Percentiles rank a stretch among this genome's conserved stretches.
Conservation (phyloP, 2,888 invertebrate species). For the Hermaeophaga mercurialis region DNA sequence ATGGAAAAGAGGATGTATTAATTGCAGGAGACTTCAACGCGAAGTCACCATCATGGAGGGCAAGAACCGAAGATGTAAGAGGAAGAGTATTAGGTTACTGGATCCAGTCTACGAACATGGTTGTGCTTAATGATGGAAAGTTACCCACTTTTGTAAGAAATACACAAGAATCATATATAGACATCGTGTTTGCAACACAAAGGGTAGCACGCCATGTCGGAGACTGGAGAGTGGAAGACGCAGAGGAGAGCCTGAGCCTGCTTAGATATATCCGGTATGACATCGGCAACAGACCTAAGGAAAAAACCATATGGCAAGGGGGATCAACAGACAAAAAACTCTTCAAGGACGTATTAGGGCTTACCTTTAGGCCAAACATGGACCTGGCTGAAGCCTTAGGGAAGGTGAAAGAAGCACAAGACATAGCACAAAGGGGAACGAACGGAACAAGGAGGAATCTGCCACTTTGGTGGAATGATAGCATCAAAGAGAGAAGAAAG, state of each 20-base stretch:
- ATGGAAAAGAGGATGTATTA: no score
- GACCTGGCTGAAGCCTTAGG: not conserved
- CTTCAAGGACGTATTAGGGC: not conserved
- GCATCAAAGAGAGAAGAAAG: not conserved
- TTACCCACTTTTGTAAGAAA: not conserved
- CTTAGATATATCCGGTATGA: not conserved
- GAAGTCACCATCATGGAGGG: not conserved
- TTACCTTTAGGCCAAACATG: not conserved
- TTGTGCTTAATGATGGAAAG: not conserved
- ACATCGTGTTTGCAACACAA: not conserved
- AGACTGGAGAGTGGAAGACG: not conserved
- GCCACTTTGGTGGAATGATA: not conserved
- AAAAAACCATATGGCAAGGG: not conserved
- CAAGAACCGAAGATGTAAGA: not conserved
- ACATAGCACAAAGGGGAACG: no score
- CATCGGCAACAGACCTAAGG: not conserved
- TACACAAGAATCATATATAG: not conserved
- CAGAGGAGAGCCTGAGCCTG: not conserved
- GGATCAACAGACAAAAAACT: not conserved
- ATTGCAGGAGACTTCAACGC: not conserved
- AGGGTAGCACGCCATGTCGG: not conserved
- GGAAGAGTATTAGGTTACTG: not conserved
- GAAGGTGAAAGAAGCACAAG: not conserved
- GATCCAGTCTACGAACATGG: not conserved
- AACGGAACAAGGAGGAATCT: not conserved